Conservation (phyloP, 2,797 vertebrate species). For the Pantherophis vulpinus region DNA sequence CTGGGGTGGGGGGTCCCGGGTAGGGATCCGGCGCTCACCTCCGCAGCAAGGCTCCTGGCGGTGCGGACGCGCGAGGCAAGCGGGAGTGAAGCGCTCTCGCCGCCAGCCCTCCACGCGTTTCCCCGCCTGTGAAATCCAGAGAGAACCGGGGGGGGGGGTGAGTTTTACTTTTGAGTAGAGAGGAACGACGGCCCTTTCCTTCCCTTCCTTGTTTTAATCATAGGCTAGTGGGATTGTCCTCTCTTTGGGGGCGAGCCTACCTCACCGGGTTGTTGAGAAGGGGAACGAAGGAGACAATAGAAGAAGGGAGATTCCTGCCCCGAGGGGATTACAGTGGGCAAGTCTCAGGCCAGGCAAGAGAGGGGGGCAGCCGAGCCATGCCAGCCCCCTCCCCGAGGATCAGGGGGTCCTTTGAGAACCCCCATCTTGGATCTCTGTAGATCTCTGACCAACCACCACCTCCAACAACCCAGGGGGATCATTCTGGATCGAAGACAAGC, state of each 20-base stretch:
- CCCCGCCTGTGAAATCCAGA: not conserved
- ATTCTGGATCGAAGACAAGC: not conserved
- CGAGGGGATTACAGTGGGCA: not conserved
- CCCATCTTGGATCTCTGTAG: not conserved
- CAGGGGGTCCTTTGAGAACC: not conserved
- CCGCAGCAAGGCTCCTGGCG: not conserved
- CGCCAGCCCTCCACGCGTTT: not conserved
- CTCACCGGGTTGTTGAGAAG: not conserved
- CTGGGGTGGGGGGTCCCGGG: not conserved
- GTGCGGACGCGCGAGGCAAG: not conserved
- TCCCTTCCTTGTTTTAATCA: not conserved
- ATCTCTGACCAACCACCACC: not conserved
- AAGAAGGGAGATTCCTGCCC: not conserved
- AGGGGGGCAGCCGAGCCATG: not conserved
- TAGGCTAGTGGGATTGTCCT: not conserved
- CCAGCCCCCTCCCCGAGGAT: not conserved
- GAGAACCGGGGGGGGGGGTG: not conserved
- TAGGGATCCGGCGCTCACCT: not conserved
- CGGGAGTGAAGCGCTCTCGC: not conserved
- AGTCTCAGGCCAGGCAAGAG: not conserved
- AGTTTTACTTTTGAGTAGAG: not conserved
- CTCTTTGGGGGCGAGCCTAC: not conserved
- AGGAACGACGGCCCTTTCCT: not conserved
- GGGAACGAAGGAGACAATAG: too few species aligned
- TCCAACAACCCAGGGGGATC: accelerated